These are phyloP conservation scores for Gymnoscopelus microlampas DNA, from an alignment of 2,797 vertebrate genomes.

Conservation along the genomic window DNA sequence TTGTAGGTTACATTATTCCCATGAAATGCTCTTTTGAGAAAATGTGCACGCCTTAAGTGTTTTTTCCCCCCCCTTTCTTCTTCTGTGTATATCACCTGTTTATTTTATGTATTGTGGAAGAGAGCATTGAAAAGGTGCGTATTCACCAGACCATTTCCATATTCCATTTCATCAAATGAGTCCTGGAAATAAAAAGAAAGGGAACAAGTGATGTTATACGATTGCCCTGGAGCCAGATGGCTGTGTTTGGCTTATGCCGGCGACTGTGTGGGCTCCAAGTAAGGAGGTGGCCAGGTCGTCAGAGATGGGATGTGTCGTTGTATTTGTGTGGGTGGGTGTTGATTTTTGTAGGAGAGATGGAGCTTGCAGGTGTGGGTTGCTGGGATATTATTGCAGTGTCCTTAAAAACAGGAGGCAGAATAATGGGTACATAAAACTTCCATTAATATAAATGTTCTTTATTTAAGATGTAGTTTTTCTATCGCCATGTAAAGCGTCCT, in stretches of 20 bases:
- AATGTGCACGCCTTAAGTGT: not conserved
- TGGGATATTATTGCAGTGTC: constrained; percentile 25
- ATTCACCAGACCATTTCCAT: constrained; percentile 26
- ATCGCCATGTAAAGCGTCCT: no score
- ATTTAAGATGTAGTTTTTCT: no score
- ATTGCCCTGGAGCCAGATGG: constrained; percentile 45
- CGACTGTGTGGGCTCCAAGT: constrained; percentile 46
- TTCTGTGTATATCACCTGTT: not conserved
- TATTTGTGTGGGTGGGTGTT: constrained; percentile 49
- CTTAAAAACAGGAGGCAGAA: constrained; percentile 22
- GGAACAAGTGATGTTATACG: constrained; percentile 21
- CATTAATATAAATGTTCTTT: no score
- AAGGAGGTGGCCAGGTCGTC: constrained; percentile 39
- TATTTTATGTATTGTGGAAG: constrained; percentile 14
- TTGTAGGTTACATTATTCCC: no score
- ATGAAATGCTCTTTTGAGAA: not conserved
- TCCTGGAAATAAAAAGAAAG: constrained; percentile 23
- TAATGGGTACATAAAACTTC: not conserved
- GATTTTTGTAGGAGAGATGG: not conserved
- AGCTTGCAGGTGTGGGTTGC: constrained; percentile 21
- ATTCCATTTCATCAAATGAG: constrained; percentile 49
- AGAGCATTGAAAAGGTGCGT: not conserved
- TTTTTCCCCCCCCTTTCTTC: no score
- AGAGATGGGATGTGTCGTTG: constrained; percentile 56
- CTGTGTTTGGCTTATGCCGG: constrained; percentile 48